Base-by-base conservation (phyloP, 2,888 invertebrate genomes). In the Minunthozetes semirufus region DNA sequence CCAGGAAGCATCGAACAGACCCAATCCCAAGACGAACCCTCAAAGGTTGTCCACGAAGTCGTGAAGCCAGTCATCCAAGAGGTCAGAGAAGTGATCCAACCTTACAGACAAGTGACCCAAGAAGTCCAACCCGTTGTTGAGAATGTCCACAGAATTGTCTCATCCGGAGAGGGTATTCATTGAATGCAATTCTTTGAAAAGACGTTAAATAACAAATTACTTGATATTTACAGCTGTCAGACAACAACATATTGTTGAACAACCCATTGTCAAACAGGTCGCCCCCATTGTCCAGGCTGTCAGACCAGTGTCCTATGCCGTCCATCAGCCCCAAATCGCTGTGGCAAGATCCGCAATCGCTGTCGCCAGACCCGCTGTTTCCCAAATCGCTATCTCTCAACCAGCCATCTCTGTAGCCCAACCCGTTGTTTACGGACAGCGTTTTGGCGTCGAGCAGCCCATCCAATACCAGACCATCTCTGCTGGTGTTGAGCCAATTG, bases 61-160 rank as follows among this genome's bases (percentile, higher is more conserved):
- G 19, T 42, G 5, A 71, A 72, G 29, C 75, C 75, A 48, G 72
- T 72, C 22, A 72, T 75, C 46, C 75, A 75, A 46, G 75, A 75
- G 56, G 70, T 70, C 15, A 3, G 48, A 17, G 70, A 70, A 70
- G 70, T 70, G 1, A 70, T 70, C 46, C 46, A 46, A 70, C 70
- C 70, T 27, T 70, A 70, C 46, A 42, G 70, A 46, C 70, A 70
- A n/a, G 2, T 70, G 9, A 48, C 70, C 2, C 70, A 70, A 70
- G 70, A 70, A 27, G 48, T 70, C 0, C 46, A 70, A 15, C 70
- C 70, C 19, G 70, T 70, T 0, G 70, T 70, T 15, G 70, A 75
- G 48, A 46, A 48, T 19, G 19, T 75, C 15, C 75, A 75, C 72
- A 75, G 42, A 17, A 25, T 72, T 50, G 75, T 75, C 22, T 17